These are phyloP conservation scores for pig (Sus scrofa) DNA, from an alignment of 2,113 vertebrate genomes.

Conservation along the genomic window T2T-Sscrofa CM000817.6:94754501-94755000, in stretches of 20 bases:
- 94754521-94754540: background rate
- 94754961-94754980: background rate
- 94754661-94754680: background rate
- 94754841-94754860: background rate
- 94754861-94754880: background rate
- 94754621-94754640: slow-evolving; percentile 56
- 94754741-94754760: background rate
- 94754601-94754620: slow-evolving; percentile 50
- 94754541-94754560: slow-evolving; percentile 65
- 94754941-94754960: background rate
- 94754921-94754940: background rate
- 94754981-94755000: slow-evolving; percentile 6
- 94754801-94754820: background rate
- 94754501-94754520: background rate
- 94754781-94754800: background rate
- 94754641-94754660: background rate
- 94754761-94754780: background rate
- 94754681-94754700: background rate
- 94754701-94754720: background rate
- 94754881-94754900: background rate
- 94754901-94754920: background rate
- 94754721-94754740: background rate
- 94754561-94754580: slow-evolving; percentile 31
- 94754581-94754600: slow-evolving; percentile 68
- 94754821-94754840: background rate